Evolutionary conservation across 2,797 vertebrate species (phyloP).

Genomic region (Dicrostonyx torquatus): DNA sequence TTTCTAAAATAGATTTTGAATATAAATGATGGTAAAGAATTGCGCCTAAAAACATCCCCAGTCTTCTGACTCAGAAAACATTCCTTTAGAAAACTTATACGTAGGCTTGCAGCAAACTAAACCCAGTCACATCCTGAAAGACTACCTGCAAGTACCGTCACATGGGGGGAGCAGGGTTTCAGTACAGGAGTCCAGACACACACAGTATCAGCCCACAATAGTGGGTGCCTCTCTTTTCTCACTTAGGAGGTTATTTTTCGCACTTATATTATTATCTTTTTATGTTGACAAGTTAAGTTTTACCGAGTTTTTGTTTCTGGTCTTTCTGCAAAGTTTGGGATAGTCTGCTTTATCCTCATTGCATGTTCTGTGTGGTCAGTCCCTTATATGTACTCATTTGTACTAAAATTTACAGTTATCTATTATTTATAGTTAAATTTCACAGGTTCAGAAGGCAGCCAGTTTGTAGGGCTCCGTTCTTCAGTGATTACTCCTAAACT

Average conservation of each 20-base stretch:
- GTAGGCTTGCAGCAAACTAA: constrained; percentile 49
- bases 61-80: neutral
- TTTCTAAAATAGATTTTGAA: neutral
- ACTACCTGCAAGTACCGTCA: neutral
- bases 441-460: neutral
- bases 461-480: neutral
- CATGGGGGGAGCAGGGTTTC: neutral
- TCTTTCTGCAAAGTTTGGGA: neutral
- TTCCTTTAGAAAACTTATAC: neutral
- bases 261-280: neutral
- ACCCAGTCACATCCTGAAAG: neutral
- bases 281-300: neutral
- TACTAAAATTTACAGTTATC: neutral
- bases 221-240: neutral
- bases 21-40: neutral
- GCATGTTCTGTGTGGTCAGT: neutral
- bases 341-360: neutral
- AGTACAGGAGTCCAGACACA: neutral
- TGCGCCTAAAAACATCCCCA: neutral
- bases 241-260: neutral
- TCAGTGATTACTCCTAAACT: neutral
- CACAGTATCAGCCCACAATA: neutral
- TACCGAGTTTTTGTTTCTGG: neutral
- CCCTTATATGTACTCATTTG: neutral
- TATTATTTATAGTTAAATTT: neutral